A percentile compares a stretch with the other conserved stretches of the same genome.
Conservation (phyloP, 2,888 invertebrate genomes). For the Ganaspis brasiliensis region DNA sequence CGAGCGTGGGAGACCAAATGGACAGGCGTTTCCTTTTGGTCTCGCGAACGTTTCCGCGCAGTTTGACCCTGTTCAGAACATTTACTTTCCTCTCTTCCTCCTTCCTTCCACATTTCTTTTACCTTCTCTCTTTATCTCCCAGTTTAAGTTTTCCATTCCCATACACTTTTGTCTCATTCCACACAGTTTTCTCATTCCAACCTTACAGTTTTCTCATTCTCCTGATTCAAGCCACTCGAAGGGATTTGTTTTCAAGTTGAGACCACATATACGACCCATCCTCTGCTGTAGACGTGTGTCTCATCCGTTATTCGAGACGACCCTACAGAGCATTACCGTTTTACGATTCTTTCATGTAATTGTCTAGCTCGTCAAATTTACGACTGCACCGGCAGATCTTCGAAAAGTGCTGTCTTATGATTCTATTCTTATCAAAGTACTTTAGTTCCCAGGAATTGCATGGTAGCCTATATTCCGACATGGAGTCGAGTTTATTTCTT, state of each 20-base stretch:
- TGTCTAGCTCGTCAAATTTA: slow-evolving; percentile 79
- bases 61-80: slow-evolving; percentile 63
- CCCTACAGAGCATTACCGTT: slow-evolving; percentile 74
- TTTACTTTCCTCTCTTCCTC: slow-evolving; percentile 59
- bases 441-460: background rate
- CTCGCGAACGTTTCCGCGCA: slow-evolving; percentile 60
- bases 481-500: background rate
- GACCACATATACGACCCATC: slow-evolving; percentile 48
- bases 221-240: slow-evolving; percentile 27
- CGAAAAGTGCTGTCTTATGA: slow-evolving; percentile 65
- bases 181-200: slow-evolving; percentile 46
- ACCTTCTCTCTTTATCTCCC: slow-evolving; percentile 50
- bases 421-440: slow-evolving; percentile 27
- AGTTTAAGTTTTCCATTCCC: slow-evolving; percentile 16
- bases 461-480: background rate
- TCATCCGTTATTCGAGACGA: slow-evolving; percentile 63
- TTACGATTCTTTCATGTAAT: slow-evolving; percentile 79
- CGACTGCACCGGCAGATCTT: slow-evolving; percentile 72
- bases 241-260: slow-evolving; percentile 48
- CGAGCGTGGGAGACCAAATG: slow-evolving; percentile 56
- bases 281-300: slow-evolving; percentile 55
- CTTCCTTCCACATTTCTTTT: slow-evolving; percentile 36
- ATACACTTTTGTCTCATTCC: slow-evolving; percentile 46
- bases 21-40: slow-evolving; percentile 61
- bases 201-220: slow-evolving; percentile 45